Evolutionary conservation across 1,140 invertebrate species (phyloP).

Genomic region (Drosophila kohkoa): DNA sequence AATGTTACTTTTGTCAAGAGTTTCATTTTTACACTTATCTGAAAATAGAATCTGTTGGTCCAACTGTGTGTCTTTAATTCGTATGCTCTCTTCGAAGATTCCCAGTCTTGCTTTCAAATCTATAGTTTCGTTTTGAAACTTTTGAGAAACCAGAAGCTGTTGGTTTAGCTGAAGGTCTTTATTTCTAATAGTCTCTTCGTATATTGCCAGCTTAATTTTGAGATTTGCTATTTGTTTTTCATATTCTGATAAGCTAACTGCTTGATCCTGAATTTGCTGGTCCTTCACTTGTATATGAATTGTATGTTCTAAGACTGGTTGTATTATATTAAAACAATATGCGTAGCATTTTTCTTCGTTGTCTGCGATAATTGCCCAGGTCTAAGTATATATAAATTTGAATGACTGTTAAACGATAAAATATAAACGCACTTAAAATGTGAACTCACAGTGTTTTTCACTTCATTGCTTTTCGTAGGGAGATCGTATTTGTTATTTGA

Average conservation of each 20-base stretch:
- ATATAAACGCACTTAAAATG: not conserved
- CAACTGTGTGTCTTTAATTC: not conserved
- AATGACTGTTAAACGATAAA: not conserved
- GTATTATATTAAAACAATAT: conserved; percentile 6
- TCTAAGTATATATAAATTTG: not conserved
- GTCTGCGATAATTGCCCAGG: not conserved
- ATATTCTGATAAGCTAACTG: not conserved
- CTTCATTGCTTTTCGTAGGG: not conserved
- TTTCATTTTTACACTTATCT: not conserved
- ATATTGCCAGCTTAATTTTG: not conserved
- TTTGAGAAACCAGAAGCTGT: not conserved
- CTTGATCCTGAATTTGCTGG: not conserved
- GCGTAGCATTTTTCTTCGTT: conserved; percentile 2
- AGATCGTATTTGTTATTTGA: not conserved
- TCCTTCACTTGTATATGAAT: not conserved
- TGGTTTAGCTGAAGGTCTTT: not conserved
- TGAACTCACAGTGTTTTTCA: not conserved
- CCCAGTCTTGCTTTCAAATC: not conserved
- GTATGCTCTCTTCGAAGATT: not conserved
- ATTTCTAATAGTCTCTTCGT: not conserved
- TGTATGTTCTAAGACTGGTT: not conserved
- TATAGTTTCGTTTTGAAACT: not conserved
- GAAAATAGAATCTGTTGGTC: not conserved
- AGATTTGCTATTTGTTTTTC: not conserved
- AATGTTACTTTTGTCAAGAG: not conserved